Base-by-base conservation (phyloP, 92 coral and sea anemone species). In the Metridium senile region DNA sequence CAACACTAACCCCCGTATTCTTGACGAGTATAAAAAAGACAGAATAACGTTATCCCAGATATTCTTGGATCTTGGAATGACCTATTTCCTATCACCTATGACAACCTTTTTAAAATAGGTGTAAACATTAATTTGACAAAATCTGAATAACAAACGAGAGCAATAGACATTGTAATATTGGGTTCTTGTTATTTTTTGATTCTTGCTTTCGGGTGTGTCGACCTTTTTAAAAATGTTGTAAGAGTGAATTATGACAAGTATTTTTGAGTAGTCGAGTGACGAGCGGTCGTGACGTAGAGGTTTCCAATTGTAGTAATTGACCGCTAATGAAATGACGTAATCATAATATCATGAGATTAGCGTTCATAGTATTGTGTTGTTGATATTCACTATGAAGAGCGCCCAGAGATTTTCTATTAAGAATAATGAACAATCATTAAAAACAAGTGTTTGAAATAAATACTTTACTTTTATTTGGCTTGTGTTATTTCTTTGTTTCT, bases 351-450 rank as follows among this genome's bases (percentile, higher is more conserved):
- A 63, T 63, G 69, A 63, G 69, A 63, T 28, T 63, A 63, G 69
- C 39, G 62, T 72, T 72, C 75, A 33, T 72, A 72, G 76, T 3
- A n/a, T 56, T 29, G 25, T 72, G 76, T 72, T 72, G 76, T 72
- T 72, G 66, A 53, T 31, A 54, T 72, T 72, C 23, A 22, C 73
- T 68, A 45, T 19, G 49, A 31, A 72, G 25, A 51, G 65, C 62
- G 47, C 30, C 46, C 26, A 72, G 76, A 72, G 66, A 72, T 72
- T 72, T 72, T 72, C 76, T 72, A 72, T 70, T 61, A 70, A 49
- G 46, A 26, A 53, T 33, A 56, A 72, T 72, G 21, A 63, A 7
- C 19, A 72, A 72, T 72, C 45, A 31, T 72, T 31, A 53, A 53
- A n/a, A 35, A 33, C 30, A 53, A 72, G 76, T 54, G 66, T 72